Evolutionary conservation across 2,888 invertebrate species (phyloP).

Genomic region (Clistopyga incitator): DNA sequence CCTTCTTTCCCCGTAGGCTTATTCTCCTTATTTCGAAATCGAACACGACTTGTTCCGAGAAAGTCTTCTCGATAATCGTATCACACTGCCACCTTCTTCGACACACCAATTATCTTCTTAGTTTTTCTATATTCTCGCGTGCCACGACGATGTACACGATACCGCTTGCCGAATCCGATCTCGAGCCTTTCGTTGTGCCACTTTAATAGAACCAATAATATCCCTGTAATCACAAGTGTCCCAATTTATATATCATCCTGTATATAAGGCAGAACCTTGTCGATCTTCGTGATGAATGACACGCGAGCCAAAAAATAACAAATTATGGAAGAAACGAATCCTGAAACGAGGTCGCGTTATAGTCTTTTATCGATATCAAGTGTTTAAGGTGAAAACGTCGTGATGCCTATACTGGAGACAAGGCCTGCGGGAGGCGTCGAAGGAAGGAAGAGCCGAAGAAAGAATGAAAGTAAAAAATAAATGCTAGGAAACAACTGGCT

Average conservation of each 20-base stretch:
- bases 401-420: not conserved
- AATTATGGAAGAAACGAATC: not conserved
- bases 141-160: not conserved
- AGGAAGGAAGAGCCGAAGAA: constrained; percentile 22
- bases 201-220: not conserved
- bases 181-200: not conserved
- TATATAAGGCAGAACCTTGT: too few relatives aligned
- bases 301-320: not conserved
- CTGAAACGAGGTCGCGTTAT: not conserved
- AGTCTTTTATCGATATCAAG: too few relatives aligned
- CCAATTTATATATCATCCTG: not conserved
- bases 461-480: constrained; percentile 30
- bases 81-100: not conserved
- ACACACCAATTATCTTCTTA: not conserved
- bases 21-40: constrained; percentile 2
- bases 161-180: not conserved
- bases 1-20: not conserved
- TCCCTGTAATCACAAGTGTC: not conserved
- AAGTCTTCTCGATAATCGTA: constrained; percentile 14
- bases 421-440: constrained; percentile 19
- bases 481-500: constrained; percentile 24
- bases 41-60: constrained; percentile 8
- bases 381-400: constrained; percentile 45
- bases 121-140: not conserved
- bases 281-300: too few relatives aligned